Base-by-base conservation (phyloP, 2,888 invertebrate genomes). In the Amblyjoppa proteus region DNA sequence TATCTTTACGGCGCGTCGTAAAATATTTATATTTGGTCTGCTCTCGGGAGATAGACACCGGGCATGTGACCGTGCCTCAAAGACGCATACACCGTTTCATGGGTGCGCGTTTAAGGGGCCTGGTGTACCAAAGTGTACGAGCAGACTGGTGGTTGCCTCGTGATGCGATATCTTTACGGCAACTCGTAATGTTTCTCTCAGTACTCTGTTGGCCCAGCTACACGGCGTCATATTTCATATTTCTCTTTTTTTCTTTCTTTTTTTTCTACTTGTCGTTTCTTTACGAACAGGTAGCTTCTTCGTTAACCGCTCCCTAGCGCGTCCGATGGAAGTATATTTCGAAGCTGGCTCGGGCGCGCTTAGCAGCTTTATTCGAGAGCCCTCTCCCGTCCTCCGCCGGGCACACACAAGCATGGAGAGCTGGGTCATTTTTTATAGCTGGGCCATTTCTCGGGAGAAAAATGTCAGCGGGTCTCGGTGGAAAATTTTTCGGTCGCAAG, bases 1-100 rank as follows among this genome's bases (percentile, higher is more conserved):
- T 89, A 90, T 88, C 90, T 89, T 90, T 90, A 90, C 86, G 86
- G 88, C 84, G 71, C 53, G 87, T 87, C 88, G 88, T 90, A 90
- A 91, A 91, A 90, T 91, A 90, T 91, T 91, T 90, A 90, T 90
- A 90, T 90, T 90, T 89, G 86, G 88, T 87, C 87, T 87, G 87
- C 87, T 82, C 86, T 84, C 79, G 28, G 69, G 81, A 88, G 88
- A 90, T 91, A 88, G 87, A 89, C 66, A 77, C 66, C 45, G 71
- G 81, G 73, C 20, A 70, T 69, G 69, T 75, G 66, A 34, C 69
- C 71, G 38, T 68, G 51, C 73, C 79, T 69, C 53, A 56, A 77
- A 82, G 81, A 76, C 71, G 76, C 58, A 56, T 69, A 45, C 34
- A 69, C 41, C 31, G 49, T 20, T 25, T 53, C 20, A 45, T 70